Evolutionary conservation across 2,797 vertebrate species (phyloP).

Genomic region (Molossus molossus): DNA sequence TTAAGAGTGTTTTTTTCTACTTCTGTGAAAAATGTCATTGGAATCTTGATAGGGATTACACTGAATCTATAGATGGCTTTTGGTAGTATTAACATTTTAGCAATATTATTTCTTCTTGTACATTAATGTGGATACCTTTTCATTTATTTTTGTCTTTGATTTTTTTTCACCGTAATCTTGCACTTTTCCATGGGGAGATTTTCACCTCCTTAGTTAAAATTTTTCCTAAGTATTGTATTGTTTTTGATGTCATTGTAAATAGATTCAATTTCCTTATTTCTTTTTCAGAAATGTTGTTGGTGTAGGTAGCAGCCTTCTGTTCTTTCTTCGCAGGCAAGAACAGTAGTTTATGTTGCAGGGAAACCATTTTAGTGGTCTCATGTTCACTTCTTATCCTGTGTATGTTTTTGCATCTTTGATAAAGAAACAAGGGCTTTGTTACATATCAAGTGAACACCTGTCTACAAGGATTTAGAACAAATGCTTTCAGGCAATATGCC

Average conservation of each 20-base stretch:
- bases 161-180: background rate
- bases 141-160: background rate
- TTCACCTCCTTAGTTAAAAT: background rate
- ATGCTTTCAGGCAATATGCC: slow-evolving; percentile 24
- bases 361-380: background rate
- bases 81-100: background rate
- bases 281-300: background rate
- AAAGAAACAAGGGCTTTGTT: slow-evolving; percentile 40
- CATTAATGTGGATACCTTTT: background rate
- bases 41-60: background rate
- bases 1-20: background rate
- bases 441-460: background rate
- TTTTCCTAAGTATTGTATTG: background rate
- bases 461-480: slow-evolving; percentile 64
- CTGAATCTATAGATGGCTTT: background rate
- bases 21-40: background rate
- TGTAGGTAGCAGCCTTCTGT: background rate
- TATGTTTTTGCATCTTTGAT: slow-evolving; percentile 17
- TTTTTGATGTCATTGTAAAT: background rate
- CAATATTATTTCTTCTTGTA: background rate
- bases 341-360: background rate
- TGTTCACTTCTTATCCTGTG: background rate
- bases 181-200: background rate
- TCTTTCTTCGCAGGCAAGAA: background rate
- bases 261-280: background rate